Base-by-base conservation (phyloP, 2,888 invertebrate genomes). In the Limnephilus rhombicus region DNA sequence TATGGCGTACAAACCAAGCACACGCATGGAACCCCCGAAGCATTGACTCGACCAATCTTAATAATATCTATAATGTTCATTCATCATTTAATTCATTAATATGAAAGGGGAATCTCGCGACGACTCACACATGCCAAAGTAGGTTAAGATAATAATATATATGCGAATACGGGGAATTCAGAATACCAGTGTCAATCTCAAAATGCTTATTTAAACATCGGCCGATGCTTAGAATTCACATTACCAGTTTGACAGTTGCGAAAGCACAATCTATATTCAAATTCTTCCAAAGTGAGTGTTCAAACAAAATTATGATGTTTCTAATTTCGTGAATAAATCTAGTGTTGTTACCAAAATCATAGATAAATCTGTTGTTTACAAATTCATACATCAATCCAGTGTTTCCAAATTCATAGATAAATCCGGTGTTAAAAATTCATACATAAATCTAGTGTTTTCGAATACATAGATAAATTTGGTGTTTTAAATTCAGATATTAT, bases 111-210 rank as follows among this genome's bases (percentile, higher is more conserved):
- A 68, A 68, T 68, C 68, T 68, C 68, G 68, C 68, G 68, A 68
- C 68, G 24, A 68, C 68, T 68, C 68, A 68, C 68, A 9, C 68
- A n/a, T 7, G 68, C 9, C 68, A 24, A 68, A 68, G 24, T 68
- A 68, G 68, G 68, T 9, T 11, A n/a, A n/a, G n/a, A 68, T 68
- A 68, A 68, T 68, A 53, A 53, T 18, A 53, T 49, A 49, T 24
- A 68, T n/a, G 68, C 68, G 68, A 68, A 68, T 68, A 68, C 68
- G 68, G 68, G 68, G 68, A 68, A 68, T n/a, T n/a, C 68, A n/a
- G 24, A 68, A 68, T 68, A 24, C 68, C 68, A 68, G n/a, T 24
- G 68, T 24, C 68, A 68, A 68, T 68, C 24, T 68, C n/a, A 68
- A 68, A 24, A 68, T 68, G 24, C 24, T 68, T 68, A 68, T 68